phyloP scores from a whole-genome alignment of 2,888 invertebrate species.

The Autographa gamma region DNA sequence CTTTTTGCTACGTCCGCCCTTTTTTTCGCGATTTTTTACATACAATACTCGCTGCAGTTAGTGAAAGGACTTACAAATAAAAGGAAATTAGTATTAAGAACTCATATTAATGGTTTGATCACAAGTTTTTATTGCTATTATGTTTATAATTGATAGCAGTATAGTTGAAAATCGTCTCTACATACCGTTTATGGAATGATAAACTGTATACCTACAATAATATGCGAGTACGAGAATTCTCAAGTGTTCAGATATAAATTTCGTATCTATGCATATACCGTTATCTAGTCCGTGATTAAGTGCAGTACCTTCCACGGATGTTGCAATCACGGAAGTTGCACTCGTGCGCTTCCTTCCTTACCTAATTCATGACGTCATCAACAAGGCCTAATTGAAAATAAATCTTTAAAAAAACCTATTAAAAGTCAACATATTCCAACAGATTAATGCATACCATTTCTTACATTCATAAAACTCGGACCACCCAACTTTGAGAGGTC shows the following conservation, averaged over 20 bases:
- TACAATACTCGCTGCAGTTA: conserved; percentile 19
- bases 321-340: conserved; percentile 55
- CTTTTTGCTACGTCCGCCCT: conserved; percentile 63
- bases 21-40: conserved; percentile 46
- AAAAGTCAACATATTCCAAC: conserved; percentile 23
- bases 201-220: no score
- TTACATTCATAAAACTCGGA: conserved; percentile 56
- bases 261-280: not conserved
- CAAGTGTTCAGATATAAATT: no score
- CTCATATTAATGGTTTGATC: not conserved
- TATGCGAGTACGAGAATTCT: no score
- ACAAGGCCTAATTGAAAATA: conserved; percentile 23
- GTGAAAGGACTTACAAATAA: conserved; percentile 8
- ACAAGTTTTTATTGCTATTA: not conserved
- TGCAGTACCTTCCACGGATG: conserved; percentile 40
- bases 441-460: conserved; percentile 42
- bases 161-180: not conserved
- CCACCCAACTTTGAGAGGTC: conserved; percentile 66
- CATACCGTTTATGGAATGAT: no score
- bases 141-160: not conserved
- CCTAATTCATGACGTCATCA: conserved; percentile 44
- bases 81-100: not conserved
- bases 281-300: conserved; percentile 44
- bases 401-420: conserved; percentile 7
- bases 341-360: conserved; percentile 57